Percentiles rank a stretch among this genome's conserved stretches.
These are phyloP conservation scores for Ypsolopha sequella DNA, from an alignment of 2,888 invertebrate genomes.

Conservation along the genomic window DNA sequence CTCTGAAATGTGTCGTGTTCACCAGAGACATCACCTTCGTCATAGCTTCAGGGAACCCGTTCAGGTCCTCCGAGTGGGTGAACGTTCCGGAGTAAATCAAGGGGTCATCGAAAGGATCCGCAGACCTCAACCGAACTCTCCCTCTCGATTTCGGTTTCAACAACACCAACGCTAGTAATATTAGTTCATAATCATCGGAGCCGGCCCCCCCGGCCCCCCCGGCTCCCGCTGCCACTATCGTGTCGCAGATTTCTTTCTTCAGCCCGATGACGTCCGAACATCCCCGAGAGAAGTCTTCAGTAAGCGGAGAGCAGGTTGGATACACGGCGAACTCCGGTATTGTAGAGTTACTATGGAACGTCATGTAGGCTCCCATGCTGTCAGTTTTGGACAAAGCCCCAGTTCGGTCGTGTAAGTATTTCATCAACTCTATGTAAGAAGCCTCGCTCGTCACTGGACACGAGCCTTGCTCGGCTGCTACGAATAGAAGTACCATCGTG, in stretches of 20 bases:
- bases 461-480: conserved; percentile 36
- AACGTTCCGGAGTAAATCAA: conserved; percentile 45
- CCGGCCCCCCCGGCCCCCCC: conserved; percentile 6
- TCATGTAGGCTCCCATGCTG: conserved; percentile 36
- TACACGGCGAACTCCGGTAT: conserved; percentile 47
- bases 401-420: conserved; percentile 35
- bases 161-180: conserved; percentile 36
- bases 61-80: conserved; percentile 27
- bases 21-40: conserved; percentile 25
- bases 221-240: conserved; percentile 16
- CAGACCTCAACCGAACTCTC: conserved; percentile 27
- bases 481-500: conserved; percentile 34
- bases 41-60: conserved; percentile 31
- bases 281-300: conserved; percentile 18
- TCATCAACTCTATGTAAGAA: conserved; percentile 29
- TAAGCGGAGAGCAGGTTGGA: conserved; percentile 31
- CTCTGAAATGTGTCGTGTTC: conserved; percentile 32
- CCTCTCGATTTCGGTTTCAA: conserved; percentile 50
- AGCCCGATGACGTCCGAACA: conserved; percentile 31
- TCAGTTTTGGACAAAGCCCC: conserved; percentile 30
- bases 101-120: conserved; percentile 29
- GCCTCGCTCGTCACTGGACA: conserved; percentile 20
- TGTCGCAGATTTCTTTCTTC: conserved; percentile 25
- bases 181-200: conserved; percentile 24
- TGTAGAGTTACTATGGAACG: conserved; percentile 15